Evolutionary conservation across 1,140 invertebrate species (phyloP), one percentile per base, ranked within the genome.

Genomic region (Brachionus koreanus): DNA sequence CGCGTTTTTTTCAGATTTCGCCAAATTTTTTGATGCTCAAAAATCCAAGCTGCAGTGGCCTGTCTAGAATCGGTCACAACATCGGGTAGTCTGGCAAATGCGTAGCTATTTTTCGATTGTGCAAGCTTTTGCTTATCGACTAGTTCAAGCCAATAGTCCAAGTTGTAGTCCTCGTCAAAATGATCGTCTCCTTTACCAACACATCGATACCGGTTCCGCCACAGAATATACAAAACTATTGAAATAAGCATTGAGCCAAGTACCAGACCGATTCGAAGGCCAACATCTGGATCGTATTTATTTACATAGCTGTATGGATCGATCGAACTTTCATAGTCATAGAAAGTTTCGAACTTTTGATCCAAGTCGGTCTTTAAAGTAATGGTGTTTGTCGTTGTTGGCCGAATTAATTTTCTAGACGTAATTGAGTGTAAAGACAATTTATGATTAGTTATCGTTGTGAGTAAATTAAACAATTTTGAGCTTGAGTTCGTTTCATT

Each of bases 71-170:
- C 69, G 2, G 25, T 49, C 5, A 46, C 69, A 46, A 43, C 23
- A 35, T 74, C 69, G 0, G 69, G 69, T 23, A 74, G n/a, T 74
- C 46, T 74, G 13, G 39, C 39, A 25, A 10, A 25, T 9, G 9
- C 23, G 7, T 23, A 29, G 19, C 12, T 46, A 13, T 33, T 23
- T 43, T 46, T 74, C 1, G n/a, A 46, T 39, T 74, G 69, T 46
- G 69, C 69, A 29, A 74, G 42, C n/a, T 74, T 74, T 74, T 74
- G 69, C 43, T 25, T 74, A 23, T 74, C 69, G 10, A 74, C 69
- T 25, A 49, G 39, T 43, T 74, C 39, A 25, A 74, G 69, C 69
- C 69, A 74, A 39, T 74, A 74, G 23, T 74, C 69, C n/a, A 74
- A 35, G 25, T 74, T 43, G 33, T 74, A 74, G 29, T 74, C 39